Conservation (phyloP, 1,140 invertebrate species). For the Aplysia californica region DNA sequence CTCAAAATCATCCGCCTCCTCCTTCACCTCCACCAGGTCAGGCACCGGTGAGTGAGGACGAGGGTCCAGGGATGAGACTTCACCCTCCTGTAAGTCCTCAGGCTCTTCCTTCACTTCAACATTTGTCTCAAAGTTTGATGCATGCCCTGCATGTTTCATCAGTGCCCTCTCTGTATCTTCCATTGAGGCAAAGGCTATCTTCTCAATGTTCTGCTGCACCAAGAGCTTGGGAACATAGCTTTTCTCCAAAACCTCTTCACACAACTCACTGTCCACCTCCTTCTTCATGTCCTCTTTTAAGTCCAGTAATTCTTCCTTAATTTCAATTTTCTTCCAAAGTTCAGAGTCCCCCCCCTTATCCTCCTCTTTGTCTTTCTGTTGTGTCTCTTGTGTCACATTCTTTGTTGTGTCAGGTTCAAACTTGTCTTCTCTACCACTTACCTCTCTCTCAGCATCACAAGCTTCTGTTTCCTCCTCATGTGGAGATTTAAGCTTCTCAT, state of each 20-base stretch:
- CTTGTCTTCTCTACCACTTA: background rate
- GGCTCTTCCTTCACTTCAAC: constrained; percentile 16
- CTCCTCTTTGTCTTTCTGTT: background rate
- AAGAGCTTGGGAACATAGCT: background rate
- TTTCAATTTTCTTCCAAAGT: no score
- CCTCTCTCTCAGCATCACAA: background rate
- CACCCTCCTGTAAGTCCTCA: constrained; percentile 28
- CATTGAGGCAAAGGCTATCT: background rate
- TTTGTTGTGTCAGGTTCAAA: background rate
- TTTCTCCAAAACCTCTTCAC: constrained; percentile 71
- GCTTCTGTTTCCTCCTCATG: background rate
- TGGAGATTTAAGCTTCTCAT: background rate
- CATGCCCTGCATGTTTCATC: no score
- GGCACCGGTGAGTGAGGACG: background rate
- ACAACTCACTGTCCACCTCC: constrained; percentile 80
- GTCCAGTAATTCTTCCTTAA: no score
- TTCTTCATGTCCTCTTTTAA: background rate
- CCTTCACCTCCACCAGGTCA: constrained; percentile 13
- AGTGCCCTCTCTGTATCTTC: no score
- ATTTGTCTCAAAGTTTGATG: no score
- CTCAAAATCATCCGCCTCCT: constrained; percentile 45
- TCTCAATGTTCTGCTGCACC: constrained; percentile 17
- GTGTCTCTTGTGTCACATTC: background rate
- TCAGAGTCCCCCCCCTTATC: constrained; percentile 20
- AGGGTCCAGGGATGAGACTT: background rate